Evolutionary conservation across 2,797 vertebrate genomes (phyloP).

Genomic region (Liparis tanakae): DNA sequence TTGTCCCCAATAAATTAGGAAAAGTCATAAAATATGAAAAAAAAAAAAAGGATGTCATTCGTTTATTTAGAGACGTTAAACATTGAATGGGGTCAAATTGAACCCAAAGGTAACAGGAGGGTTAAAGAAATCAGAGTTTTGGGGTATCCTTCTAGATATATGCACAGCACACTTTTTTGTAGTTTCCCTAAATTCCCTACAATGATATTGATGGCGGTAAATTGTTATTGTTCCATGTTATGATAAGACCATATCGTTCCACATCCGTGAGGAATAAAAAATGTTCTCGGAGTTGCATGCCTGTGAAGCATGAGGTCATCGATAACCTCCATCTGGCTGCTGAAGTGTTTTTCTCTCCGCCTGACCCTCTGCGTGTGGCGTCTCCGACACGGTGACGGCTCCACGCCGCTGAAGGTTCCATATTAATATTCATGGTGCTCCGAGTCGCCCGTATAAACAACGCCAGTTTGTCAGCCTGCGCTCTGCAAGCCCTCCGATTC

Average conservation of each 20-base stretch:
- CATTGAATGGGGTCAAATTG: no score
- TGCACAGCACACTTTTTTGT: background rate
- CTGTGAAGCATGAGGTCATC: conserved; percentile 55
- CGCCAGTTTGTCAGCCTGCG: conserved; percentile 65
- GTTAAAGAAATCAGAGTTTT: background rate
- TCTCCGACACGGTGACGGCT: conserved; percentile 59
- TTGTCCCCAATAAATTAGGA: no score
- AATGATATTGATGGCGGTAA: background rate
- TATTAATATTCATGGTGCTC: conserved; percentile 79
- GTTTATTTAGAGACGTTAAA: no score
- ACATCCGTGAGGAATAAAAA: background rate
- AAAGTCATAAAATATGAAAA: no score
- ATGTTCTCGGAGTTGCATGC: conserved; percentile 25
- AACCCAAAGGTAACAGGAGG: no score
- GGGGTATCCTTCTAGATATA: background rate
- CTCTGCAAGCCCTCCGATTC: conserved; percentile 53
- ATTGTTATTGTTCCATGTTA: background rate
- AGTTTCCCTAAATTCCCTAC: background rate
- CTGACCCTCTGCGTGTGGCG: conserved; percentile 62
- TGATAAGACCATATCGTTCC: background rate
- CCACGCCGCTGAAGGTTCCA: conserved; percentile 51
- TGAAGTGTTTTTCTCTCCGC: conserved; percentile 39
- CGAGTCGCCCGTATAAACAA: conserved; percentile 67
- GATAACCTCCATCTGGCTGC: conserved; percentile 67
- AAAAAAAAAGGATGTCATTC: no score